Evolutionary conservation across 2,888 invertebrate species (phyloP), one percentile per base, ranked within the genome.

Genomic region (Phengaris alcon): DNA sequence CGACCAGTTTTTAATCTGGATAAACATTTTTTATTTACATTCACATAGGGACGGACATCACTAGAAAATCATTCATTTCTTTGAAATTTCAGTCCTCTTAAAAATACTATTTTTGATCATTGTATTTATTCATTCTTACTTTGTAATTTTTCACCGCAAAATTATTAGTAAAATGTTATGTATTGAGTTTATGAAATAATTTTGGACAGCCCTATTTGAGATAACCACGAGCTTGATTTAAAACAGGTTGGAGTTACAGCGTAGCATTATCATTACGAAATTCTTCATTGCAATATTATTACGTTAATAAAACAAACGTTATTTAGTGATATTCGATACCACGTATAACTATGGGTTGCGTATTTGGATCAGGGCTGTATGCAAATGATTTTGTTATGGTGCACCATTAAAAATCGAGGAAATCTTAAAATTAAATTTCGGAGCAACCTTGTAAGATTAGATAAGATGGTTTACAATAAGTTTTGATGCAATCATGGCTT

Each of bases 221-320:
- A 72, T 72, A 72, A 22, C 72, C 72, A 54, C 15, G 72, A 72
- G 52, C 35, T 15, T 75, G 75, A 46, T 69, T 15, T 55, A 46
- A 55, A 55, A 68, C 46, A 48, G 46, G 48, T 68, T 69, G 69
- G 15, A 68, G 69, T 68, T 68, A 15, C 15, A 75, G 69, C 55
- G 68, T 15, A 55, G 69, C 51, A 68, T 55, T 48, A 75, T 74
- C 51, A 75, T 75, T 75, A 75, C 69, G 75, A 75, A 75, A 75
- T 69, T 54, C 55, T 75, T 69, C 75, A 69, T 55, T 75, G 55
- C 69, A 70, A 70, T 70, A 55, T 75, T 57, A 57, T 69, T 74
- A 68, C 68, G 54, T 74, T 48, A 68, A 55, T 75, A 75, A 72
- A 72, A 72, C 72, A 72, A 72, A 54, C 72, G 72, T 72, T 72